phyloP scores from a whole-genome alignment of 2,113 vertebrate genomes.

The Argyrosomus japonicus region DNA sequence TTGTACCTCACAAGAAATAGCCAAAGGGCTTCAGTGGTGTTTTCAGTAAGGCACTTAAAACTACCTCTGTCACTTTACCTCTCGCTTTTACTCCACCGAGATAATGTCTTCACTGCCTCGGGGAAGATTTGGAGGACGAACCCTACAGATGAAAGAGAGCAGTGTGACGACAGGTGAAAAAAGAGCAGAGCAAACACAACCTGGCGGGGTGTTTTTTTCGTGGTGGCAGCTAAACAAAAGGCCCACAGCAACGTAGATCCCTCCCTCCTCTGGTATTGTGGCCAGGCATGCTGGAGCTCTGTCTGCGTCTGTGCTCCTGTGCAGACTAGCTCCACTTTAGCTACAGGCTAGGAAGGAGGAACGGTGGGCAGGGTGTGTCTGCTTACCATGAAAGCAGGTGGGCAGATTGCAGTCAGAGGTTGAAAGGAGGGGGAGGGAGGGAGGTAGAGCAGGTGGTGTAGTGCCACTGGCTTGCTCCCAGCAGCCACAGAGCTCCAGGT shows the following conservation, averaged over 20 bases:
- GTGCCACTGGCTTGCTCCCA: too few species aligned
- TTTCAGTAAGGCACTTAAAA: constrained; percentile 57
- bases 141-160: constrained; percentile 65
- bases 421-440: neutral
- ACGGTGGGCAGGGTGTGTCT: constrained; percentile 71
- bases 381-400: constrained; percentile 69
- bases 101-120: constrained; percentile 67
- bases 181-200: constrained; percentile 64
- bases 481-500: neutral
- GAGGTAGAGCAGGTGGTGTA: constrained; percentile 42
- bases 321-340: constrained; percentile 62
- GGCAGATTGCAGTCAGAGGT: constrained; percentile 55
- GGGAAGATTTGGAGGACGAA: constrained; percentile 63
- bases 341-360: constrained; percentile 65
- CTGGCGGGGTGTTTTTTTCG: constrained; percentile 56
- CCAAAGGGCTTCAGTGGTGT: constrained; percentile 37
- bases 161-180: constrained; percentile 67
- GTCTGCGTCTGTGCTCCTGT: constrained; percentile 68
- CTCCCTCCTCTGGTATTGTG: constrained; percentile 69
- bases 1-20: constrained; percentile 34
- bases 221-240: constrained; percentile 72
- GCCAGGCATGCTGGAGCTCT: constrained; percentile 64
- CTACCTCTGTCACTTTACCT: constrained; percentile 67
- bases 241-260: constrained; percentile 60
- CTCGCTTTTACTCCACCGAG: constrained; percentile 64